These are phyloP conservation scores for Trogon melanurus DNA, from an alignment of 2,113 vertebrate species.

Conservation along the genomic window DNA sequence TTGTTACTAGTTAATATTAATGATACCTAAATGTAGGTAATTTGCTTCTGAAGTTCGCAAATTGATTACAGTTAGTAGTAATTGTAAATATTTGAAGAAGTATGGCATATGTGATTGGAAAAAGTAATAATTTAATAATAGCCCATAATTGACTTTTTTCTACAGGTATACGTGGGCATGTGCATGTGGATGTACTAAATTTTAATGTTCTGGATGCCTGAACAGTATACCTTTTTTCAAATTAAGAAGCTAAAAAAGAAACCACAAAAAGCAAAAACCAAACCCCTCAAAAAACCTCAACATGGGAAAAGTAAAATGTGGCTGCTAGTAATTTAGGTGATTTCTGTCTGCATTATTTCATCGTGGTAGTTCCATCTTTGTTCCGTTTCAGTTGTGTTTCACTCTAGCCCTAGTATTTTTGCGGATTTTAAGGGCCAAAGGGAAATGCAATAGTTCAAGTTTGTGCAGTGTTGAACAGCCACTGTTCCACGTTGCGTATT, in stretches of 20 bases:
- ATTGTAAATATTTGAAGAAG: not conserved
- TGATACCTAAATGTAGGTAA: slow-evolving; percentile 3
- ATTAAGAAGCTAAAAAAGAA: not conserved
- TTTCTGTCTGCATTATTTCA: not conserved
- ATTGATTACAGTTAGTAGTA: slow-evolving; percentile 35
- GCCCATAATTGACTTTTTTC: not conserved
- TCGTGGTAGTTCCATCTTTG: not conserved
- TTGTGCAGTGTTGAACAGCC: not conserved
- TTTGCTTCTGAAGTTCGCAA: slow-evolving; percentile 27
- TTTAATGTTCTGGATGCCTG: not conserved
- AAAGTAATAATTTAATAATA: not conserved
- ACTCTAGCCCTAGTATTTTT: not conserved
- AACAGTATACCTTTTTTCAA: not conserved
- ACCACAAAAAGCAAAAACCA: not conserved
- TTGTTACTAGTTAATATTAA: slow-evolving; percentile 33
- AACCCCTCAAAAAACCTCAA: not conserved
- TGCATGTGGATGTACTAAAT: not conserved
- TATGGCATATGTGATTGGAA: not conserved
- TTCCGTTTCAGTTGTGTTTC: not conserved
- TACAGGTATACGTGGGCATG: not conserved
- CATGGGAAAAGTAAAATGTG: not conserved
- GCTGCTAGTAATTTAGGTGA: not conserved
- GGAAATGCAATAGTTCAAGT: not conserved
- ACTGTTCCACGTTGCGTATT: not conserved
- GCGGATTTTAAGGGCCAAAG: not conserved